Conservation (phyloP, 1,140 invertebrate species). For the Psix sp. region DNA sequence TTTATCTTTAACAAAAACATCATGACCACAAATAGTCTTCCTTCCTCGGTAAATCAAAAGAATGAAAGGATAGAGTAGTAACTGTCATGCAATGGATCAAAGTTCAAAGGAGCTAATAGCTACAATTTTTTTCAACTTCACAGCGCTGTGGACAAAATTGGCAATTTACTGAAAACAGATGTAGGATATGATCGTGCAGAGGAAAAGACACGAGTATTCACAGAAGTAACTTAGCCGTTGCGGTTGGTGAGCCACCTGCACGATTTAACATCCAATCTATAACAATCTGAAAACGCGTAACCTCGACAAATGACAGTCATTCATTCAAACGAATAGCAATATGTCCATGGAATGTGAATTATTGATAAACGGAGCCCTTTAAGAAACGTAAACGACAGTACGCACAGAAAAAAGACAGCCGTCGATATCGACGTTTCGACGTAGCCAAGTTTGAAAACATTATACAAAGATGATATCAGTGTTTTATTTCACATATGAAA, state of each 20-base stretch:
- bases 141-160: slow-evolving; percentile 34
- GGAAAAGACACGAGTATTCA: slow-evolving; percentile 23
- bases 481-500: too few species aligned
- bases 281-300: slow-evolving; percentile 65
- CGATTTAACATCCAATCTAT: slow-evolving; percentile 65
- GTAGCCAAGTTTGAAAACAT: slow-evolving; percentile 35
- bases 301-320: slow-evolving; percentile 67
- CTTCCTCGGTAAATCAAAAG: slow-evolving; percentile 59
- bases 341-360: slow-evolving; percentile 60
- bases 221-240: slow-evolving; percentile 25
- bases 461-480: not conserved
- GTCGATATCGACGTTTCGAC: slow-evolving; percentile 30
- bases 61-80: slow-evolving; percentile 28
- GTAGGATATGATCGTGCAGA: slow-evolving; percentile 23
- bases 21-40: slow-evolving; percentile 58
- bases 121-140: slow-evolving; percentile 54
- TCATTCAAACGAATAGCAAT: slow-evolving; percentile 63
- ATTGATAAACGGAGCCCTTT: slow-evolving; percentile 64
- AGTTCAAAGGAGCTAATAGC: slow-evolving; percentile 63
- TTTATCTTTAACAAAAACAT: too few species aligned
- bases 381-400: slow-evolving; percentile 47
- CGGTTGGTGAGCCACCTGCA: slow-evolving; percentile 43
- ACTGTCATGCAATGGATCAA: slow-evolving; percentile 62
- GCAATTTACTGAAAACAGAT: slow-evolving; percentile 52
- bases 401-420: slow-evolving; percentile 30